phyloP scores from a whole-genome alignment of 1,140 invertebrate species.

The Phymorhynchus buccinoides region DNA sequence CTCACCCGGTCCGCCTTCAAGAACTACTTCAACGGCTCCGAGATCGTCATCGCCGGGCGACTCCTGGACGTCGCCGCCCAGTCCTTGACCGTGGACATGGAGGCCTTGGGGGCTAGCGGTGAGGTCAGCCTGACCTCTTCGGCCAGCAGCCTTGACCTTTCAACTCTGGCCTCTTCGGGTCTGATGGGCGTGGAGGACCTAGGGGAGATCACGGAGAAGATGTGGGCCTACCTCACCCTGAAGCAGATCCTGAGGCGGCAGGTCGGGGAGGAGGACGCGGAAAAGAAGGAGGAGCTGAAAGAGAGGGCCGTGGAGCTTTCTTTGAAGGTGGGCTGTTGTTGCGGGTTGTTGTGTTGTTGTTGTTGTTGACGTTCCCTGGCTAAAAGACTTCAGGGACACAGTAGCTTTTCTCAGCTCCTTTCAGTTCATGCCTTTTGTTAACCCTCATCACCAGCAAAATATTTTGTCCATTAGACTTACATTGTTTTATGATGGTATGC shows the following conservation, averaged over 20 bases:
- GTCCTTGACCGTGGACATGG: conserved; percentile 35
- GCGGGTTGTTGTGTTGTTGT: no score
- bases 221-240: conserved; percentile 83
- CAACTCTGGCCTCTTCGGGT: conserved; percentile 15
- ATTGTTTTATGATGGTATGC: no score
- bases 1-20: conserved; percentile 60
- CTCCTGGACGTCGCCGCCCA: conserved; percentile 44
- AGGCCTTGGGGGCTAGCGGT: conserved; percentile 42
- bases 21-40: conserved; percentile 64
- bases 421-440: no score
- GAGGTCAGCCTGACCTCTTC: conserved; percentile 72
- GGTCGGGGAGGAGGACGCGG: conserved; percentile 42
- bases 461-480: no score
- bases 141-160: conserved; percentile 71
- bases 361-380: no score
- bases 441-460: no score
- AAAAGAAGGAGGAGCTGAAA: conserved; percentile 44
- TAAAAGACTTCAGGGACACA: no score
- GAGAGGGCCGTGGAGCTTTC: conserved; percentile 52
- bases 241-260: conserved; percentile 78
- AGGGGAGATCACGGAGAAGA: conserved; percentile 76
- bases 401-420: no score
- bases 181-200: conserved; percentile 46
- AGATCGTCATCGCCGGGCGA: conserved; percentile 62
- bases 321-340: conserved; percentile 51